phyloP scores from a whole-genome alignment of 2,888 invertebrate species.

The Neoascia interrupta region DNA sequence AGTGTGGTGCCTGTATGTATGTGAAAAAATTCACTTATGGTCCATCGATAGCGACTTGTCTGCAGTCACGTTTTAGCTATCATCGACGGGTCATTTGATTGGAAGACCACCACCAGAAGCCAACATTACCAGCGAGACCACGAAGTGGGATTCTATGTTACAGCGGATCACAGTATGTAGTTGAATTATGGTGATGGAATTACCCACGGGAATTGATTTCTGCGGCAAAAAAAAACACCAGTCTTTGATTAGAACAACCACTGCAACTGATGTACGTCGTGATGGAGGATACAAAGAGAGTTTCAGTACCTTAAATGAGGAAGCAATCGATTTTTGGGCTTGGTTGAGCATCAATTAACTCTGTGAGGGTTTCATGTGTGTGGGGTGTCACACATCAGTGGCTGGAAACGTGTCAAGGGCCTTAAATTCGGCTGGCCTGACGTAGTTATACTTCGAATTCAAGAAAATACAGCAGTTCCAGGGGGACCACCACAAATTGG shows the following conservation, averaged over 20 bases:
- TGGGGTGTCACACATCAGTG: constrained; percentile 50
- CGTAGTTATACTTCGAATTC: no score
- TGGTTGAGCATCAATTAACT: constrained; percentile 54
- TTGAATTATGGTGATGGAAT: constrained; percentile 52
- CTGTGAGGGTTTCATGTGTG: no score
- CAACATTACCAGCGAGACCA: background rate
- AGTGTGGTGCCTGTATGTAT: no score
- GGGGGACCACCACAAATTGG: no score
- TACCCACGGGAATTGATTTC: constrained; percentile 58
- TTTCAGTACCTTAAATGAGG: constrained; percentile 19
- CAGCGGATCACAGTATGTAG: constrained; percentile 32
- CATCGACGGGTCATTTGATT: constrained; percentile 60
- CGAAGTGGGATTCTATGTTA: constrained; percentile 36
- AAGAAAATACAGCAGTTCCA: no score
- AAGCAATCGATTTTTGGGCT: constrained; percentile 16
- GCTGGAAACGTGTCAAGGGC: background rate
- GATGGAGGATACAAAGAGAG: constrained; percentile 19
- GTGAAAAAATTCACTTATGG: constrained; percentile 57
- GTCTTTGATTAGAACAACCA: constrained; percentile 25
- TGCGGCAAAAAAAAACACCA: background rate
- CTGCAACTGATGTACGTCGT: constrained; percentile 18
- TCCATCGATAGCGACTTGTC: constrained; percentile 55
- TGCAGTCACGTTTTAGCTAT: constrained; percentile 61
- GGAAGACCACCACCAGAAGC: constrained; percentile 50
- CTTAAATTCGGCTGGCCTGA: no score